Evolutionary conservation across 2,113 vertebrate genomes (phyloP).

Genomic region (Callipepla californica): DNA sequence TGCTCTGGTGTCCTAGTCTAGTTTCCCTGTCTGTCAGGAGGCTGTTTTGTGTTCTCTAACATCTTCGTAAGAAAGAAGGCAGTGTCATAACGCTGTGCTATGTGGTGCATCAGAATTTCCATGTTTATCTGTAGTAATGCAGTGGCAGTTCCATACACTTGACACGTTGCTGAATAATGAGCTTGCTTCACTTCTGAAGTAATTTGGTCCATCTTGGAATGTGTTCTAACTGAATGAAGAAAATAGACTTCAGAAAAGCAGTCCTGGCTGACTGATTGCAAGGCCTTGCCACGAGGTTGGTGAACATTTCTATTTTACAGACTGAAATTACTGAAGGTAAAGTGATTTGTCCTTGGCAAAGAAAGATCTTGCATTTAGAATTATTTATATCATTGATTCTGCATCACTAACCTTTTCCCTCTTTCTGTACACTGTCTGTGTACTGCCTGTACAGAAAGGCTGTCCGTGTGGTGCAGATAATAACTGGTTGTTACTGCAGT

Average conservation of each 20-base stretch:
- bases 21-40: background rate
- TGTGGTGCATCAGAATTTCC: background rate
- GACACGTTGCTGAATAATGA: background rate
- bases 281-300: constrained; percentile 45
- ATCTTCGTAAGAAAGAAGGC: background rate
- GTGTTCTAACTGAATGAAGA: background rate
- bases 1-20: background rate
- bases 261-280: constrained; percentile 61
- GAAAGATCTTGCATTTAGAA: background rate
- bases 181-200: background rate
- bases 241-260: constrained; percentile 62
- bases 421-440: background rate
- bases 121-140: background rate
- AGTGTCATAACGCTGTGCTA: background rate
- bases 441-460: background rate
- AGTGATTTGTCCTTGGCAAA: constrained; percentile 37
- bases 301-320: constrained; percentile 47
- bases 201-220: background rate
- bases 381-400: background rate
- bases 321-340: constrained; percentile 54
- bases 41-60: background rate
- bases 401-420: background rate
- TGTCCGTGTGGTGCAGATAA: background rate
- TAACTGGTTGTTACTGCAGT: background rate
- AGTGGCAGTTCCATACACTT: background rate